Percentiles rank a stretch among this genome's conserved stretches.
These are phyloP conservation scores for Oreohelix idahoensis DNA, from an alignment of 1,140 invertebrate genomes.

Conservation along the genomic window DNA sequence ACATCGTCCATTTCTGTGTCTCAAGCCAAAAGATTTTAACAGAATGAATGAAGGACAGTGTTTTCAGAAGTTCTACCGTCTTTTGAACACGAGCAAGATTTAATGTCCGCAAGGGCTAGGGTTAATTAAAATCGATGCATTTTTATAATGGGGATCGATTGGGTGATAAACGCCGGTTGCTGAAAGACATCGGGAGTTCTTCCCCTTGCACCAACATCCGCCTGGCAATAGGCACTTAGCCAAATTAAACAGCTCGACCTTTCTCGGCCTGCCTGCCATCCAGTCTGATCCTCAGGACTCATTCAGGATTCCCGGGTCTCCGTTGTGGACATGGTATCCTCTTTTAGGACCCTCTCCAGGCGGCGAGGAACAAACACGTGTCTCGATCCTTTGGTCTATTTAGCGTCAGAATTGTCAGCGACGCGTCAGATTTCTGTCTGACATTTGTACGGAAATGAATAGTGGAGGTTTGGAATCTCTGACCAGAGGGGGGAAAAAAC, in stretches of 20 bases:
- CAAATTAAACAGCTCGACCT: constrained; percentile 8
- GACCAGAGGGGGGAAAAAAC: neutral
- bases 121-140: constrained; percentile 31
- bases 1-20: neutral
- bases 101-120: neutral
- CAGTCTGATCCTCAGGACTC: neutral
- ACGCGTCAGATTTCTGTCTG: constrained; percentile 4
- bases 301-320: neutral
- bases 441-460: constrained; percentile 13
- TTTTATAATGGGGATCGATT: constrained; percentile 28
- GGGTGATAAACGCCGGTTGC: neutral
- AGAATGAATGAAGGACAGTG: no score
- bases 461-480: neutral
- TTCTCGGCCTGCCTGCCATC: constrained; percentile 9
- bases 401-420: neutral
- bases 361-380: neutral
- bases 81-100: constrained; percentile 3
- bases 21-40: neutral
- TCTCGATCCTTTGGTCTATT: neutral
- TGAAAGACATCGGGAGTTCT: constrained; percentile 27
- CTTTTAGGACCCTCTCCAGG: neutral
- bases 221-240: constrained; percentile 19
- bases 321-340: constrained; percentile 1
- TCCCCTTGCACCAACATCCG: constrained; percentile 16
- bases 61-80: neutral